Evolutionary conservation across 2,113 vertebrate species (phyloP), one percentile per base, ranked within the genome.

Genomic region (Psilopogon haemacephalus): DNA sequence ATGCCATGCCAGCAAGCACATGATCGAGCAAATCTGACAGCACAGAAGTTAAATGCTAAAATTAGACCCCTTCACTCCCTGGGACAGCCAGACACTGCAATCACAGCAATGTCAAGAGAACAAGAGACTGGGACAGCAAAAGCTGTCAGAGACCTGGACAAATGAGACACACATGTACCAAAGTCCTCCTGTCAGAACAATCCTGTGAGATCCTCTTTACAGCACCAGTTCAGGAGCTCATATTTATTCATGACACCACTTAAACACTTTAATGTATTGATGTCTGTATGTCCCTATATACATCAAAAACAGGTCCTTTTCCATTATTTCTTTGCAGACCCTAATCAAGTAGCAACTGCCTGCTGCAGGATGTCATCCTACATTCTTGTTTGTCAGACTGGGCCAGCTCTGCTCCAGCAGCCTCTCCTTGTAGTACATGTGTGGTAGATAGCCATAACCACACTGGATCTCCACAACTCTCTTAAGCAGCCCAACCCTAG

Each of bases 401-500:
- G 17, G 32, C 46, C 32, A 60, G 27, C 3, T 8, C 23, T 2
- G 4, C 7, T 59, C 17, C 58, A 3, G 4, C 11, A 59, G 72
- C n/a, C 11, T 68, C 27, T 55, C 18, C 15, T 9, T 19, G 23
- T 5, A 67, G 27, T 6, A 17, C 40, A 35, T 0, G 1, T 13
- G 11, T 42, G 8, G 2, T 1, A 33, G 38, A 55, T 2, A 69
- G 28, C 21, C 59, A 70, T 12, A 28, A 76, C 32, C 72, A 37
- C 4, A 15, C 44, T 8, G 37, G 19, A 60, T 21, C 26, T 28
- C 60, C 27, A 3, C 14, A 26, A 8, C 23, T 40, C 28, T 65
- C 59, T n/a, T 21, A 11, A 65, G 80, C 7, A 3, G 56, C 17
- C 27, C 42, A 68, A 32, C 27, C 32, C 38, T 50, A 46, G 30